These are phyloP conservation scores for Lasius platythorax DNA, from an alignment of 2,888 invertebrate species.

Conservation along the genomic window DNA sequence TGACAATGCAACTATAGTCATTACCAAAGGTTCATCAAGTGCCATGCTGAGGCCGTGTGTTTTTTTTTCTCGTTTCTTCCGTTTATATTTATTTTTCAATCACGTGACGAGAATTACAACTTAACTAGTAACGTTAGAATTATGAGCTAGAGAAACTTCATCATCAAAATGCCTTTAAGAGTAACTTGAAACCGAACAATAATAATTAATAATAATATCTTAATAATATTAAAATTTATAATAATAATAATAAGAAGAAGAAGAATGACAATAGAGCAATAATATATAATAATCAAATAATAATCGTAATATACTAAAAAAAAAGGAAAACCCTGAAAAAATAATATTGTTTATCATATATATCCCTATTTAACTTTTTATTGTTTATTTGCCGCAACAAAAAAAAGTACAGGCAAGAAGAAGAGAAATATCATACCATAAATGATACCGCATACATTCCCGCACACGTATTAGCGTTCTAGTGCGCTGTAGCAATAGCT, in stretches of 20 bases:
- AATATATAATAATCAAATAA: slow-evolving; percentile 66
- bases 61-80: slow-evolving; percentile 11
- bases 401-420: slow-evolving; percentile 70
- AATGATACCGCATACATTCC: slow-evolving; percentile 46
- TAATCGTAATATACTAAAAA: slow-evolving; percentile 75
- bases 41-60: slow-evolving; percentile 72
- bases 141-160: slow-evolving; percentile 78
- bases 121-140: slow-evolving; percentile 75
- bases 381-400: slow-evolving; percentile 74
- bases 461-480: slow-evolving; percentile 20
- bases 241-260: slow-evolving; percentile 49
- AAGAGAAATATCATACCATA: slow-evolving; percentile 73
- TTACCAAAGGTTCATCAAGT: slow-evolving; percentile 78
- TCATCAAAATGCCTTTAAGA: slow-evolving; percentile 82
- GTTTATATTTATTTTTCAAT: slow-evolving; percentile 71
- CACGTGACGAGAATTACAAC: slow-evolving; percentile 80
- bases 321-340: slow-evolving; percentile 80
- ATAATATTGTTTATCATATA: slow-evolving; percentile 69
- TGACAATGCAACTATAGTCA: slow-evolving; percentile 83
- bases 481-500: slow-evolving; percentile 27
- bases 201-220: slow-evolving; percentile 70
- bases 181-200: slow-evolving; percentile 82
- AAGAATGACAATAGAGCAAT: slow-evolving; percentile 7
- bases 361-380: slow-evolving; percentile 78
- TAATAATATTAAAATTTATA: slow-evolving; percentile 66